Conservation (phyloP, 2,888 invertebrate species). For the Pyrrhia umbra region DNA sequence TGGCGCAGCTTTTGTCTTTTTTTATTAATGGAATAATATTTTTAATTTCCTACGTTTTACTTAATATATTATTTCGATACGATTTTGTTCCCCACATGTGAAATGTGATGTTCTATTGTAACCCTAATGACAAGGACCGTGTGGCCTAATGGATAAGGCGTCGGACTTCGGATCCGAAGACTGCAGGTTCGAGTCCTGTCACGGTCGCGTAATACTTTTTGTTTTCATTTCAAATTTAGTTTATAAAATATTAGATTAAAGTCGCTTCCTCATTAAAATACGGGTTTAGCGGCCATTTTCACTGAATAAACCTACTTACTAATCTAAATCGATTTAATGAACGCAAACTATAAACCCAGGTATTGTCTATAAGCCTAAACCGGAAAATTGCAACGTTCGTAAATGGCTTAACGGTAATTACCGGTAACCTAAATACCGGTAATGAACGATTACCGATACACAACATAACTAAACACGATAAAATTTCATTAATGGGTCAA, state of each 20-base stretch:
- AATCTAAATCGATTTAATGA: background rate
- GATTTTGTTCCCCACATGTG: background rate
- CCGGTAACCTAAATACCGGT: background rate
- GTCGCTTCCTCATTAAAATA: background rate
- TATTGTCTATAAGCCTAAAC: background rate
- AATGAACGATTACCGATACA: no score
- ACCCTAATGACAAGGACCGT: conserved; percentile 88
- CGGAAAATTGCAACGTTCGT: background rate
- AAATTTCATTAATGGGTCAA: no score
- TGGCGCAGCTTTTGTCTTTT: no score
- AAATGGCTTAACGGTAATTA: background rate
- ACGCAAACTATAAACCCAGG: background rate
- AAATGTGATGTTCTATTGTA: conserved; percentile 2
- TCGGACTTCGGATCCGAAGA: conserved; percentile 94
- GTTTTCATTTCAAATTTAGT: no score
- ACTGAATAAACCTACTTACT: background rate
- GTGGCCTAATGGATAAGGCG: conserved; percentile 93
- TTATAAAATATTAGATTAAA: background rate
- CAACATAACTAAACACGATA: no score
- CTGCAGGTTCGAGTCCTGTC: conserved; percentile 94
- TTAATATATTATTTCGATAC: no score
- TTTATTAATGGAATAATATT: no score
- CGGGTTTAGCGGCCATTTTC: background rate
- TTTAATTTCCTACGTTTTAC: no score
- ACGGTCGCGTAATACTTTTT: conserved; percentile 86